Evolutionary conservation across 2,888 invertebrate genomes (phyloP).

Genomic region (Tinea pellionella): DNA sequence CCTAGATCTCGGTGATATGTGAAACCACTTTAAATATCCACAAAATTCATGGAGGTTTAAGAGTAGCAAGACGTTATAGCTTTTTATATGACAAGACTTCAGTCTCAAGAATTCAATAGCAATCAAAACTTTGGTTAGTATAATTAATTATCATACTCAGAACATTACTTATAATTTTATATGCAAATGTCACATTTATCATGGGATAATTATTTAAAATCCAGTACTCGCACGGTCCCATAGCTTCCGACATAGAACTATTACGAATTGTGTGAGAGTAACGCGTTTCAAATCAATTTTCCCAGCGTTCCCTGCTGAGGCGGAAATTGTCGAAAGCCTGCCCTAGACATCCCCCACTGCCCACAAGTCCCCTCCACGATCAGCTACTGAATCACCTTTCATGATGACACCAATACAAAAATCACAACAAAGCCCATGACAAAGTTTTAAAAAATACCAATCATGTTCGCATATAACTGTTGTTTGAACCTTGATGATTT

Average conservation of each 20-base stretch:
- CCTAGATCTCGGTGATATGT: too few relatives aligned
- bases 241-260: background rate
- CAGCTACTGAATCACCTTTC: background rate
- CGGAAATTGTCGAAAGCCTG: constrained; percentile 29
- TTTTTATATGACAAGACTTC: too few relatives aligned
- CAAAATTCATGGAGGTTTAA: too few relatives aligned
- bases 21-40: too few relatives aligned
- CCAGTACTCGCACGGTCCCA: background rate
- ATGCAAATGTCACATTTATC: background rate
- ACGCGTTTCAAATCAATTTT: constrained; percentile 27
- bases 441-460: too few relatives aligned
- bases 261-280: constrained; percentile 9
- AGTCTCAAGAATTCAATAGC: too few relatives aligned
- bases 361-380: constrained; percentile 15
- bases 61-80: too few relatives aligned
- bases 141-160: too few relatives aligned
- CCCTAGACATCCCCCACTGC: constrained; percentile 20
- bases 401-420: background rate
- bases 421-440: too few relatives aligned
- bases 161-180: too few relatives aligned
- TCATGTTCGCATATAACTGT: too few relatives aligned
- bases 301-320: constrained; percentile 20
- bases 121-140: too few relatives aligned
- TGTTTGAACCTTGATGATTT: background rate
- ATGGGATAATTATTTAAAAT: background rate